These are phyloP conservation scores for Rhingia campestris DNA, from an alignment of 2,888 invertebrate species.

Conservation along the genomic window DNA sequence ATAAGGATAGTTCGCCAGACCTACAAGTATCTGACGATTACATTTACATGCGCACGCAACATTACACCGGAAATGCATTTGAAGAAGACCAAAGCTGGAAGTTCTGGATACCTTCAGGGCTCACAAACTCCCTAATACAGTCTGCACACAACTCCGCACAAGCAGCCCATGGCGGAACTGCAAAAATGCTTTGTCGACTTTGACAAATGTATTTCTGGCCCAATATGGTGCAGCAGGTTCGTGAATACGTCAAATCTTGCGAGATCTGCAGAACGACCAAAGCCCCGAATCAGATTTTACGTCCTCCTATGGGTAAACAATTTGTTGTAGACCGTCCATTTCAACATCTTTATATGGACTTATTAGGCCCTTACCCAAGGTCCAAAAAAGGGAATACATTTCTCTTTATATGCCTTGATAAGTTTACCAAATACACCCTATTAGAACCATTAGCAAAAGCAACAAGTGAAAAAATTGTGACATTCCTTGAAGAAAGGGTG, in stretches of 20 bases:
- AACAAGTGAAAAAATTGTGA: no score
- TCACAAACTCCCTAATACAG: neutral
- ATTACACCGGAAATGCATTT: neutral
- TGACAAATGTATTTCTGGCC: neutral
- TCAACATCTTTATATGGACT: conserved; percentile 27
- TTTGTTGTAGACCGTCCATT: conserved; percentile 13
- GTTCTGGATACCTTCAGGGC: neutral
- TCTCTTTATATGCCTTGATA: neutral
- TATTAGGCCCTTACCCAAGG: conserved; percentile 38
- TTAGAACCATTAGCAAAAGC: neutral
- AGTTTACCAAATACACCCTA: neutral
- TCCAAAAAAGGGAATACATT: neutral
- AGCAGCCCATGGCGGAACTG: neutral
- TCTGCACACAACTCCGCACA: conserved; percentile 22
- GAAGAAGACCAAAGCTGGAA: neutral
- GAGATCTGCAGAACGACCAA: neutral
- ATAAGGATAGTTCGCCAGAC: conserved; percentile 1
- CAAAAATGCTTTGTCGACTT: neutral
- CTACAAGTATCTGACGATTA: neutral
- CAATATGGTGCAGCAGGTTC: neutral
- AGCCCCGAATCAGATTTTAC: neutral
- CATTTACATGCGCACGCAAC: neutral
- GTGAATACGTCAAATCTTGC: neutral
- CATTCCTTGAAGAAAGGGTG: neutral
- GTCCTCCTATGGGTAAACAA: neutral